A percentile compares a stretch with the other conserved stretches of the same genome.
phyloP scores from a whole-genome alignment of 2,113 vertebrate species.

The Ia io region DNA sequence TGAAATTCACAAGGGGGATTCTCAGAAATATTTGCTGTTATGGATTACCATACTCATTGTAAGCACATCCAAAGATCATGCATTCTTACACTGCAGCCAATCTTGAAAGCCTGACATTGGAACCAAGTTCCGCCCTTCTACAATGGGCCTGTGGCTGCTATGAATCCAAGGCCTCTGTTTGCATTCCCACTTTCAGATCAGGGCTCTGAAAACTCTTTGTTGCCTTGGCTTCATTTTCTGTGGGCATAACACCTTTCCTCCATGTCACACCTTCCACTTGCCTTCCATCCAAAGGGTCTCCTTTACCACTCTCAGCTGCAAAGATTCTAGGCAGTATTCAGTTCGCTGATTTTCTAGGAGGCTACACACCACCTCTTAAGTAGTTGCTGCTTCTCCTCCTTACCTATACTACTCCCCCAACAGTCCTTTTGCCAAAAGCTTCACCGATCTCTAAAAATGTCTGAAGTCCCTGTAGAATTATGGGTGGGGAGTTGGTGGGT shows the following conservation, averaged over 20 bases:
- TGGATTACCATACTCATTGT: neutral
- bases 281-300: constrained; percentile 43
- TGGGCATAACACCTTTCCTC: neutral
- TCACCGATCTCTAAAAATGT: constrained; percentile 68
- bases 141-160: constrained; percentile 14
- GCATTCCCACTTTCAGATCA: constrained; percentile 54
- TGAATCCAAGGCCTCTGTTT: neutral
- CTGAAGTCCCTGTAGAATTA: constrained; percentile 71
- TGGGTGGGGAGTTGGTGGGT: constrained; percentile 78
- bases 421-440: neutral
- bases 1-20: neutral
- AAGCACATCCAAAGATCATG: neutral
- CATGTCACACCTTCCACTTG: constrained; percentile 27
- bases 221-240: constrained; percentile 19
- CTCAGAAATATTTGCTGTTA: neutral
- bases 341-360: neutral
- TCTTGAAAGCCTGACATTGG: neutral
- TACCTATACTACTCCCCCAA: constrained; percentile 50
- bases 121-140: neutral
- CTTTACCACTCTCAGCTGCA: neutral
- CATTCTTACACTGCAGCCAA: neutral
- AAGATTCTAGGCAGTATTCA: constrained; percentile 27
- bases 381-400: constrained; percentile 43
- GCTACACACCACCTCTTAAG: neutral
- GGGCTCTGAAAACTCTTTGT: constrained; percentile 44